A percentile compares a stretch with the other conserved stretches of the same genome.
Conservation (phyloP, 2,888 invertebrate species). For the Himalopsyche anomala region DNA sequence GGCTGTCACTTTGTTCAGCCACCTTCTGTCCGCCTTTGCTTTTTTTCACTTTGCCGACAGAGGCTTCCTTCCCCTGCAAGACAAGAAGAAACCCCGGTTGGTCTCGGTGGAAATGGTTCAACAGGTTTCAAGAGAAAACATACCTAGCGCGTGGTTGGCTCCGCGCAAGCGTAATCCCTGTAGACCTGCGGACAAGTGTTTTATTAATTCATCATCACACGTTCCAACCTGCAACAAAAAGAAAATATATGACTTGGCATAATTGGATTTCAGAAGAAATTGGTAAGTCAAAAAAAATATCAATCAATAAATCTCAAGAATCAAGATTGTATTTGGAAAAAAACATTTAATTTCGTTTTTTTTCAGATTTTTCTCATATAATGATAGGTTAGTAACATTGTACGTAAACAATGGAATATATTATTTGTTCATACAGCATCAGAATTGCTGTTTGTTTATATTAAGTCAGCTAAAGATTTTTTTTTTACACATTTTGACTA, state of each 20-base stretch:
- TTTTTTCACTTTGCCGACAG: slow-evolving; percentile 20
- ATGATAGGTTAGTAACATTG: no score
- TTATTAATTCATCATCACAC: slow-evolving; percentile 70
- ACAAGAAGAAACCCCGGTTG: slow-evolving; percentile 61
- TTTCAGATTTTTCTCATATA: no score
- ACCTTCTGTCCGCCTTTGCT: slow-evolving; percentile 62
- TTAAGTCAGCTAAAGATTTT: no score
- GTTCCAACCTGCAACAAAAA: slow-evolving; percentile 70
- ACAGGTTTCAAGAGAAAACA: slow-evolving; percentile 67
- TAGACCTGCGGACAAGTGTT: slow-evolving; percentile 75
- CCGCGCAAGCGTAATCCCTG: slow-evolving; percentile 76
- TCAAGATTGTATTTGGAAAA: no score
- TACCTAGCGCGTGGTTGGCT: slow-evolving; percentile 74
- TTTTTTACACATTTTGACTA: no score
- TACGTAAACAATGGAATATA: no score
- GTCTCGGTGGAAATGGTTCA: slow-evolving; percentile 53
- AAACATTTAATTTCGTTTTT: no score
- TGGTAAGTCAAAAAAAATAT: no score
- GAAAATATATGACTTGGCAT: slow-evolving; percentile 20
- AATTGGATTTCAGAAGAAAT: no score
- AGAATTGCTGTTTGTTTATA: no score
- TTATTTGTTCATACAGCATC: no score
- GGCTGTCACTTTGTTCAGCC: slow-evolving; percentile 44
- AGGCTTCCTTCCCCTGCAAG: slow-evolving; percentile 59
- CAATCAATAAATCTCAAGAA: no score